Base-by-base conservation (phyloP, 2,888 invertebrate species). In the Diadegma fenestrale region DNA sequence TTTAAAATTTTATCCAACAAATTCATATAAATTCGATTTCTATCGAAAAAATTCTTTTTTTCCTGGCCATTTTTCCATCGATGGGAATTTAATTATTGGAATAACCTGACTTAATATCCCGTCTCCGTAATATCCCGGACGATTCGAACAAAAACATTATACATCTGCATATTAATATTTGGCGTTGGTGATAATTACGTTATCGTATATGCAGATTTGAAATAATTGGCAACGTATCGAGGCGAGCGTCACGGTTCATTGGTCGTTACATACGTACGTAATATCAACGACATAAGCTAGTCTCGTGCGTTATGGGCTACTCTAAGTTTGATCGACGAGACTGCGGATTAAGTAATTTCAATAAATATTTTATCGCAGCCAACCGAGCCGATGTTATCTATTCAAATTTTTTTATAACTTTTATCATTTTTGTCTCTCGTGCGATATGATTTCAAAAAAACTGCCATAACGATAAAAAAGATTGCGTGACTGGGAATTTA, bases 191-290 rank as follows among this genome's bases (percentile, higher is more conserved):
- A 68, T 80, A 75, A 82, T 82, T 76, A 54, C 79, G 69, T 79
- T 79, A 76, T 79, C 80, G 72, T 33, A 64, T 51, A 43, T 48
- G 61, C 66, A 73, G 79, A 79, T 73, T 78, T 61, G 51, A 73
- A n/a, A 43, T 75, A 85, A 85, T 79, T 85, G 64, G 69, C 64
- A 64, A 51, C 54, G 48, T 75, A 84, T 75, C 81, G 75, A 64
- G 58, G 54, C 78, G 54, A 66, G 64, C 75, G 79, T 79, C 75
- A 45, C 79, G 82, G 79, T 82, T 85, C 82, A 85, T 82, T 66
- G 82, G 71, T 75, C 72, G 79, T 79, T 73, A 64, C 63, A 73
- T 30, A 75, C 75, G 64, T 61, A 61, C 58, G 19, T 22, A 19
- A 19, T 14, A 48, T 17, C 17, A 19, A 22, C 43, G 45, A 73